Evolutionary conservation across 1,140 invertebrate genomes (phyloP).

Genomic region (Pseudomyrmex gracilis): DNA sequence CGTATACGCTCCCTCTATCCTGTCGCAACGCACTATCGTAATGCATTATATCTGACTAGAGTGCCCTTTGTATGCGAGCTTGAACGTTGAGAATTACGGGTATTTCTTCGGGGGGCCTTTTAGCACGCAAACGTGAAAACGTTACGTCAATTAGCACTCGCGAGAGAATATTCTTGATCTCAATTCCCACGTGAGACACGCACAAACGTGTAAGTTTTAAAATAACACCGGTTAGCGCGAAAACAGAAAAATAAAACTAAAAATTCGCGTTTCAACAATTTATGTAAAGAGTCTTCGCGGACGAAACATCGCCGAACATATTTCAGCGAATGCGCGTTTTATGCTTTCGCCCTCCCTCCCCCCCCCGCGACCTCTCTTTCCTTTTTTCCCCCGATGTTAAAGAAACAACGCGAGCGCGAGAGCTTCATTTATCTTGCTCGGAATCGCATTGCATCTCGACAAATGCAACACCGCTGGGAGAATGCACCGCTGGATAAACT

Average conservation of each 20-base stretch:
- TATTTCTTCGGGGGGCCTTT: not conserved
- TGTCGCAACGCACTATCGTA: constrained; percentile 71
- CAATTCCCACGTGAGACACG: no score
- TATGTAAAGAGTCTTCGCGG: constrained; percentile 5
- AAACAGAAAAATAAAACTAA: not conserved
- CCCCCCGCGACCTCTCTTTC: not conserved
- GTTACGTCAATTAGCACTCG: no score
- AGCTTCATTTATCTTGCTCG: constrained; percentile 77
- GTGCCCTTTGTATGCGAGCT: constrained; percentile 68
- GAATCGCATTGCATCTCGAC: constrained; percentile 76
- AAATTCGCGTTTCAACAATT: constrained; percentile 3
- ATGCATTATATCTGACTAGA: constrained; percentile 77
- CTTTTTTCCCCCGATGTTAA: constrained; percentile 21
- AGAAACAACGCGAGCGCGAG: constrained; percentile 60
- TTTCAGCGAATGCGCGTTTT: constrained; percentile 53
- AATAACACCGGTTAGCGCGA: not conserved
- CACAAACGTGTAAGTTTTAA: not conserved
- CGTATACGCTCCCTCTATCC: constrained; percentile 73
- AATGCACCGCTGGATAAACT: constrained; percentile 70
- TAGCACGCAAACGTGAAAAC: not conserved
- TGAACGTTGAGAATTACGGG: not conserved
- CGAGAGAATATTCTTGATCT: no score
- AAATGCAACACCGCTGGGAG: constrained; percentile 72
- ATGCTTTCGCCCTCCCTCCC: constrained; percentile 37
- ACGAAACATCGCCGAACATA: constrained; percentile 15